Evolutionary conservation across 1,140 invertebrate species (phyloP).

Genomic region (Mya arenaria): DNA sequence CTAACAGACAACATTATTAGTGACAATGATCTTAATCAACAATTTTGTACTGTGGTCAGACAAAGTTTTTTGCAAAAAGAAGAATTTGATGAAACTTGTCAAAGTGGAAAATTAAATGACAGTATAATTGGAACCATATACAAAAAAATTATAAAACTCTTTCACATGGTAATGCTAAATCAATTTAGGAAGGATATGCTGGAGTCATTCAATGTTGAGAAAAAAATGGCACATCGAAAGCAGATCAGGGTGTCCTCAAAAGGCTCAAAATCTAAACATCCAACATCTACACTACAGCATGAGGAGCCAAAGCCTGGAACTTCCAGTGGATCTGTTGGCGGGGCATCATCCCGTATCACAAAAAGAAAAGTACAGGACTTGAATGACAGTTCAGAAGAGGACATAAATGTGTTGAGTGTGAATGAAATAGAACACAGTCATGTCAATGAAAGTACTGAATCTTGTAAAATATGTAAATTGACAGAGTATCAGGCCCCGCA

Average conservation of each 20-base stretch:
- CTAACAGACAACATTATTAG: background rate
- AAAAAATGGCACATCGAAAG: conserved; percentile 36
- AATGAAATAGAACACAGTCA: too few species aligned
- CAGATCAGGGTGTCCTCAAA: too few species aligned
- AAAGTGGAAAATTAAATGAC: too few species aligned
- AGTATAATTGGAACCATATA: conserved; percentile 8
- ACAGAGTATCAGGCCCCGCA: background rate
- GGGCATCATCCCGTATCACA: too few species aligned
- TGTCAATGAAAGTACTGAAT: background rate
- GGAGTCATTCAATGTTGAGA: background rate
- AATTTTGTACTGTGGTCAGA: background rate
- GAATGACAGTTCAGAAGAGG: too few species aligned
- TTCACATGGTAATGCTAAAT: background rate
- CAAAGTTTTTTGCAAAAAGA: background rate
- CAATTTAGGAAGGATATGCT: conserved; percentile 39
- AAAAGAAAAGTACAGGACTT: too few species aligned
- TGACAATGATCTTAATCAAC: background rate
- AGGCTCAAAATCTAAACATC: too few species aligned
- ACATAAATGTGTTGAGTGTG: too few species aligned
- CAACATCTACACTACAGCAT: too few species aligned
- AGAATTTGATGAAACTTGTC: background rate
- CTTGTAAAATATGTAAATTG: background rate
- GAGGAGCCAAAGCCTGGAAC: too few species aligned
- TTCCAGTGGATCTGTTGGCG: too few species aligned
- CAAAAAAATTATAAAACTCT: conserved; percentile 7